Conservation (phyloP, 92 coral and sea anemone genomes). For the Micromussa lordhowensis region DNA sequence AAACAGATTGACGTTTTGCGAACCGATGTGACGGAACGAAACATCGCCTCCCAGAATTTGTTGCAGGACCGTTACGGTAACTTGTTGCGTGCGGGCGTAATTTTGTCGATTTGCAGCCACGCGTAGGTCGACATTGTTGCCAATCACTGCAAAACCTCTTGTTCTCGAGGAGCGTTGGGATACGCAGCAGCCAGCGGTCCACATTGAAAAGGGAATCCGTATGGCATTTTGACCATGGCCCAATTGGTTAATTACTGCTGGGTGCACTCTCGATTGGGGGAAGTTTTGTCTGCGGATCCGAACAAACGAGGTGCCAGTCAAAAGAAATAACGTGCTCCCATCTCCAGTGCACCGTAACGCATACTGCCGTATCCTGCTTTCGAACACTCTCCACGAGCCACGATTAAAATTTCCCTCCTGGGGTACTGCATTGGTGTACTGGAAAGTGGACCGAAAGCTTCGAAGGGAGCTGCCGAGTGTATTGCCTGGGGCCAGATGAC, state of each 20-base stretch:
- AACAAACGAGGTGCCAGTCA: slow-evolving; percentile 9
- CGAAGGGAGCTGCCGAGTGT: too few relatives aligned
- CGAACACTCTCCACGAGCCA: not conserved
- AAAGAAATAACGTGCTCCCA: too few relatives aligned
- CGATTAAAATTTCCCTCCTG: not conserved
- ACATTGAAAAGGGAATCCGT: not conserved
- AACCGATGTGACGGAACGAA: not conserved
- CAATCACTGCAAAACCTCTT: slow-evolving; percentile 11
- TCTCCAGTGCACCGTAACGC: not conserved
- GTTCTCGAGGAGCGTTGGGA: not conserved
- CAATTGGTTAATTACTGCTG: too few relatives aligned
- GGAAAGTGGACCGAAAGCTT: not conserved
- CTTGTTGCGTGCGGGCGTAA: too few relatives aligned
- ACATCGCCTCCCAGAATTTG: not conserved
- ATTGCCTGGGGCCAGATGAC: not conserved
- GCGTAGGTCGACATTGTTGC: slow-evolving; percentile 23
- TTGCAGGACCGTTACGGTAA: too few relatives aligned
- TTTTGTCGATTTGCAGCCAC: not conserved
- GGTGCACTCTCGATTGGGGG: too few relatives aligned
- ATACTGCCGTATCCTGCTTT: not conserved
- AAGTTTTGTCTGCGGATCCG: too few relatives aligned
- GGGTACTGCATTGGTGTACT: slow-evolving; percentile 21
- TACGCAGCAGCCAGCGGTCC: slow-evolving; percentile 36
- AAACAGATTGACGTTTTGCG: not conserved
- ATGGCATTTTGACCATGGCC: too few relatives aligned